Evolutionary conservation across 2,113 vertebrate species (phyloP).

Genomic region (Phalacrocorax aristotelis): DNA sequence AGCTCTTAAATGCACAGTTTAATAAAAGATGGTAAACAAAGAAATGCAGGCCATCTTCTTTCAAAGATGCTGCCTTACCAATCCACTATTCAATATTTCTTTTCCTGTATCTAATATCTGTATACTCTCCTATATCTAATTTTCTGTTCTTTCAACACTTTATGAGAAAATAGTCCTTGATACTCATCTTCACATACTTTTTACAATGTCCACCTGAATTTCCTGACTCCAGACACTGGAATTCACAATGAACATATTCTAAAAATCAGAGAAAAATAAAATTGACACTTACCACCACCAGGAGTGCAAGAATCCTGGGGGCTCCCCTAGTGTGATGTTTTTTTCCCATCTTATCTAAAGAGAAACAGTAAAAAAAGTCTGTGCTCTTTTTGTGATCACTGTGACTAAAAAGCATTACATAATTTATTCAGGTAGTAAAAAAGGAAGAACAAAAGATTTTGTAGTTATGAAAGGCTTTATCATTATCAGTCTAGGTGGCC

Average conservation of each 20-base stretch:
- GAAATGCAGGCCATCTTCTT: not conserved
- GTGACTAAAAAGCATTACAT: not conserved
- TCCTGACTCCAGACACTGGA: not conserved
- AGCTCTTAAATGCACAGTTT: not conserved
- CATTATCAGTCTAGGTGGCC: not conserved
- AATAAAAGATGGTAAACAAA: not conserved
- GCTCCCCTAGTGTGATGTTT: constrained; percentile 95
- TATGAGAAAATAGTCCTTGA: not conserved
- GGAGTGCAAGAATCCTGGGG: constrained; percentile 93
- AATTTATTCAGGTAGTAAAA: not conserved
- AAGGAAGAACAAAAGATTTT: not conserved
- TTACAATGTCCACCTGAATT: not conserved
- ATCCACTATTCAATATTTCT: not conserved
- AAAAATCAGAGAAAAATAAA: not conserved
- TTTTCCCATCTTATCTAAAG: constrained; percentile 97
- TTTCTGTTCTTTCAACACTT: not conserved
- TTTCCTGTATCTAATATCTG: not conserved
- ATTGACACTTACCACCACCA: constrained; percentile 91
- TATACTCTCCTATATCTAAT: not conserved
- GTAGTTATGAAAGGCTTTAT: not conserved
- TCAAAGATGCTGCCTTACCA: not conserved
- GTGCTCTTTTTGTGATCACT: not conserved
- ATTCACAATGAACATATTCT: not conserved
- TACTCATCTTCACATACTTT: not conserved
- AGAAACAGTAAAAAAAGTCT: constrained; percentile 17